phyloP scores from a whole-genome alignment of 2,797 vertebrate genomes.

The Eidolon dupreanum region DNA sequence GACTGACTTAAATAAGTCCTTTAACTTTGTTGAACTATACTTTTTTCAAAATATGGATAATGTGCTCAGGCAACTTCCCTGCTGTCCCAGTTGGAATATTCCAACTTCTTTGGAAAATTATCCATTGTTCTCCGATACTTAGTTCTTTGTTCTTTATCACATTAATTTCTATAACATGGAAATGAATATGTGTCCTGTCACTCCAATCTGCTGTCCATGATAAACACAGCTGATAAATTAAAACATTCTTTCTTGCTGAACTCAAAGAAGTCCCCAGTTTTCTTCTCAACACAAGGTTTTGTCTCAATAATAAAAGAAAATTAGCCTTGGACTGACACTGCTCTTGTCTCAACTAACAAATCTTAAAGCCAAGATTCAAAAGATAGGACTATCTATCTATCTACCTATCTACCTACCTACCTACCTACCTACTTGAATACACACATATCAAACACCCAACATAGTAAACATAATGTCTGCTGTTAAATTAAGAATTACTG shows the following conservation, averaged over 20 bases:
- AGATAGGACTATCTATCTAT: background rate
- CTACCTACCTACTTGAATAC: background rate
- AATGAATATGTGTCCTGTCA: background rate
- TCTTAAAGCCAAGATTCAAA: background rate
- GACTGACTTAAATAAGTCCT: background rate
- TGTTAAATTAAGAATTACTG: background rate
- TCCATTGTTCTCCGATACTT: background rate
- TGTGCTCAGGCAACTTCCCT: background rate
- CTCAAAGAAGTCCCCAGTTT: background rate
- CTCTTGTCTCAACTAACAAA: background rate
- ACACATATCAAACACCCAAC: background rate
- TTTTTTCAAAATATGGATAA: background rate
- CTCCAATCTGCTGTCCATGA: background rate
- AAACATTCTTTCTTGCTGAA: background rate
- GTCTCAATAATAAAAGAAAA: background rate
- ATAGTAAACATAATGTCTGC: background rate
- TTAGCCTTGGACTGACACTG: background rate
- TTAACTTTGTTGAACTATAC: background rate
- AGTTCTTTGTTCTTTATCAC: background rate
- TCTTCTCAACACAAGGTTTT: background rate
- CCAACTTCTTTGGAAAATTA: background rate
- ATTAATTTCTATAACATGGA: background rate
- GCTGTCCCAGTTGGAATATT: background rate
- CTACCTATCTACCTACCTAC: background rate
- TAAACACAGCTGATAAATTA: background rate